Base-by-base conservation (phyloP, 2,888 invertebrate species). In the Syrista parreyssii region DNA sequence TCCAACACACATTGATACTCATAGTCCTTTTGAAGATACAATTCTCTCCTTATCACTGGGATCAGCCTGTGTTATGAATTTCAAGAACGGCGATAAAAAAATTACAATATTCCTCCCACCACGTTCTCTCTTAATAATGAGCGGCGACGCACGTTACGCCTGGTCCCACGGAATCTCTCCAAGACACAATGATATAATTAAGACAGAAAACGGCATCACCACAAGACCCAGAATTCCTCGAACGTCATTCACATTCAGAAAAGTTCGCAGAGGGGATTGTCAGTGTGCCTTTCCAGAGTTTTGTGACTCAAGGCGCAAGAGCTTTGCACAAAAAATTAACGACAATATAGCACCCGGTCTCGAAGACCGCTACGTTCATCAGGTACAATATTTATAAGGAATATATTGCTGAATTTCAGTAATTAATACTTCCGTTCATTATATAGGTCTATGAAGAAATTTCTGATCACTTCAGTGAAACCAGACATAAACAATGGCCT, bases 401-500 rank as follows among this genome's bases (percentile, higher is more conserved):
- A 34, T 78, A 36, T 74, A 33, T 23, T 78, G 23, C 31, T 71
- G 23, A 55, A 55, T 55, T 55, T 55, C 23, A 55, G 12, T 31
- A 36, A 68, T 30, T n/a, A 75, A 40, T 76, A 68, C 55, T 69
- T 31, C 23, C 68, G 4, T 23, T 55, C 23, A 23, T 79, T 80
- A 79, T 78, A 15, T 79, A 96, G 95, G 96, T 99, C 23, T 99
- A 99, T 91, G 97, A 99, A 82, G 94, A 96, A 86, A 99, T 99
- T 86, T 98, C 99, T 0, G 92, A 93, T 69, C 99, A 99, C 92
- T 99, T 99, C 92, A 98, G 97, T 91, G 95, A 96, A 84, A 99
- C 99, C 0, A 93, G 99, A 23, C 97, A 98, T 91, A 96, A 96
- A 86, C 96, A 97, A 31, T 99, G 99, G 99, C 98, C 98, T 0